Evolutionary conservation across 2,888 invertebrate genomes (phyloP).

Genomic region (Eupithecia pulchellata): DNA sequence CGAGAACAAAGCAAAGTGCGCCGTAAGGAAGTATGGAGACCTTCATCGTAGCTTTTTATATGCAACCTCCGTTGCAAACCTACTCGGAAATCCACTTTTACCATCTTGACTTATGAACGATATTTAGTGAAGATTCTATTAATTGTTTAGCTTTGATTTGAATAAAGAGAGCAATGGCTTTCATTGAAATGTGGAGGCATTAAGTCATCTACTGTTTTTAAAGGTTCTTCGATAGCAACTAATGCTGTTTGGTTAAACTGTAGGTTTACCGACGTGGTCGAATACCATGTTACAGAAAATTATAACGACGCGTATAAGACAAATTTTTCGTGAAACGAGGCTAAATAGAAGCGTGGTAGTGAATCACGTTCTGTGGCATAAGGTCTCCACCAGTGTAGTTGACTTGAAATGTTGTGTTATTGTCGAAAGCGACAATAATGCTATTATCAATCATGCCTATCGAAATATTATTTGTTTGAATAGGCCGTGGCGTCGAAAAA

Average conservation of each 20-base stretch:
- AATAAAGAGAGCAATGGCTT: not conserved
- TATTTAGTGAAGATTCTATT: not conserved
- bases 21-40: slow-evolving; percentile 54
- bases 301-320: not conserved
- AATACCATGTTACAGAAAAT: not conserved
- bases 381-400: not conserved
- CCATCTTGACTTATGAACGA: slow-evolving; percentile 5
- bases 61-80: slow-evolving; percentile 24
- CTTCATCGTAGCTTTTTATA: slow-evolving; percentile 39
- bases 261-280: not conserved
- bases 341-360: not conserved
- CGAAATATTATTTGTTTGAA: slow-evolving; percentile 1
- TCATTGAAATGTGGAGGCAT: not conserved
- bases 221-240: not conserved
- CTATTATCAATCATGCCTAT: not conserved
- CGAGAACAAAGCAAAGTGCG: slow-evolving; percentile 53
- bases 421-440: not conserved
- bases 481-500: slow-evolving; percentile 1
- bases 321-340: not conserved
- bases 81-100: slow-evolving; percentile 15
- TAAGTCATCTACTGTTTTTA: not conserved
- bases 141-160: not conserved
- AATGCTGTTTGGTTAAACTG: not conserved
- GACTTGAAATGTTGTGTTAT: not conserved
- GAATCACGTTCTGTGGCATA: not conserved